Base-by-base conservation (phyloP, 1,140 invertebrate species). In the Chrysoperla carnea region DNA sequence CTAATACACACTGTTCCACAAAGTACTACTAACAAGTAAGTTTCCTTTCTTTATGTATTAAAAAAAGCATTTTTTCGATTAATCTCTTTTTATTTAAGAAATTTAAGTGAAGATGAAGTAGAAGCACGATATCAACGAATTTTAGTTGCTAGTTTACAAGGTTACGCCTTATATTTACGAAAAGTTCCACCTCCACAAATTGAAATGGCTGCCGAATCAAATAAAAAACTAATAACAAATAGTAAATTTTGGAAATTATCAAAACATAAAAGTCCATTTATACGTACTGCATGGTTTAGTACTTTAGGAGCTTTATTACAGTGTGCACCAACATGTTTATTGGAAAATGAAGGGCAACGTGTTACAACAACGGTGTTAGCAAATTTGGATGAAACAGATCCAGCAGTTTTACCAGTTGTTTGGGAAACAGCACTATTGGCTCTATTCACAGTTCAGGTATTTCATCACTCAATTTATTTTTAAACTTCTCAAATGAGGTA, bases 191-290 rank as follows among this genome's bases (percentile, higher is more conserved):
- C 45, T 13, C 54, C 65, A 9, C 61, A 73, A 50, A 61, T 75
- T 23, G 54, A 69, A 23, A 66, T 68, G 48, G 67, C 61, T 0
- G 39, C 52, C 6, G 60, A 69, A 4, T 54, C 62, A 35, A 69
- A 76, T 49, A 50, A 53, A 2, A 62, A 68, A 42, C 67, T 80
- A 31, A 54, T 82, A 23, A 59, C 62, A 9, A 69, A 71, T 54
- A 54, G 58, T 23, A 81, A 76, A 52, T 85, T 85, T 60, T 87
- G 83, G 82, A 83, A 80, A 52, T 68, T 76, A 31, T 55, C 63
- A 7, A 77, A 72, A 51, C 61, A 70, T 49, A 70, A 75, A 54
- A 53, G 63, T 36, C 42, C 67, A 13, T 45, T 62, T 17, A 67
- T 81, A 17, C 69, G 69, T 55, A 65, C 69, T 11, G 72, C 76